Evolutionary conservation across 64 coral and sea anemone genomes (phyloP), one percentile per base, ranked within the genome.

Genomic region (Montipora cactus): DNA sequence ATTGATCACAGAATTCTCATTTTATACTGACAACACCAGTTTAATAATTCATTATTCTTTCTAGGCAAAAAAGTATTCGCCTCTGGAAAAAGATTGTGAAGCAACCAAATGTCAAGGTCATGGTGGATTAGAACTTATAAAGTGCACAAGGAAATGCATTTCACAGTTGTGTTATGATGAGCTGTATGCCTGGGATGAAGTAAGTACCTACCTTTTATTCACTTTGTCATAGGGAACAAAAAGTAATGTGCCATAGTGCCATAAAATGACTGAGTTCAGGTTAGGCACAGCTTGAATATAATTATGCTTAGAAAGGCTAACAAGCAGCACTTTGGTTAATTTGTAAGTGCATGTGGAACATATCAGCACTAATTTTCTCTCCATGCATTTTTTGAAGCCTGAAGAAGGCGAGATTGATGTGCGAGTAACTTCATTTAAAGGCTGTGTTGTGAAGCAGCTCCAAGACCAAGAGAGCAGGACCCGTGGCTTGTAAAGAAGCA

Each of bases 401-500:
- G 91, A 93, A 55, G 83, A 93, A 45, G 91, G 91, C 15, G 91
- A 93, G 75, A 93, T 93, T 52, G 91, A 93, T 61, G 91, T 93
- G 4, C 37, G 91, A 19, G 77, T 93, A 21, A 80, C 46, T 47
- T 93, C 91, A 7, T 93, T 88, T 59, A 93, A 93, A 53, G 91
- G 91, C 23, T 93, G 91, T 80, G 91, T 93, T 14, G 75, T 75
- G 47, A 88, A 87, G 76, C 82, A 93, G 19, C 73, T 93, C 16
- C 91, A 93, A 80, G 73, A 88, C 4, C 76, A 88, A 49, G 91
- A 88, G 44, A 84, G 81, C 62, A 84, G 64, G 57, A 70, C 19
- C 3, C 81, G 62, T 84, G 81, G 81, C 23, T 69, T 69, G 8
- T 49, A 20, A 69, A 49, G 64, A 8, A 83, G 4, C 44, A 49